Percentiles rank a stretch among this genome's conserved stretches.
phyloP scores from a whole-genome alignment of 2,113 vertebrate genomes.

The Taxidea taxus region DNA sequence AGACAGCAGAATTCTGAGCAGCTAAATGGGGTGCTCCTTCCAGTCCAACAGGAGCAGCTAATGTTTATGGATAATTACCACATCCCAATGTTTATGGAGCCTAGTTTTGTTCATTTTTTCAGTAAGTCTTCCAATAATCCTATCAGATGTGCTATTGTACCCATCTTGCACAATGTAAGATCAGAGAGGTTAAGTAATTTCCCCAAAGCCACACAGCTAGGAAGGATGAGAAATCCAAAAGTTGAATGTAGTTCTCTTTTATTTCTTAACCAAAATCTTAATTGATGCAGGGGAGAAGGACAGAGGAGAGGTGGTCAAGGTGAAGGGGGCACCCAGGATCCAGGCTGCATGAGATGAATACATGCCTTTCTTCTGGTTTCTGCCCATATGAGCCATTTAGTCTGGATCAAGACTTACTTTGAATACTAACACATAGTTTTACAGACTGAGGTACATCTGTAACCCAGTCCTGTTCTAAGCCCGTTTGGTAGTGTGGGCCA shows the following conservation, averaged over 20 bases:
- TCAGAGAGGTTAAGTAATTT: background rate
- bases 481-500: background rate
- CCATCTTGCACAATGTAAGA: background rate
- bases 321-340: background rate
- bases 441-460: background rate
- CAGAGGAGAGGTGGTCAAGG: background rate
- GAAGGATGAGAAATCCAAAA: background rate
- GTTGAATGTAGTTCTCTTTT: background rate
- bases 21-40: rapidly evolving
- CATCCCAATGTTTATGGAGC: background rate
- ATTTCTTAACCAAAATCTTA: background rate
- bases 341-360: background rate
- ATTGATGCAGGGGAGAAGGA: background rate
- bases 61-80: background rate
- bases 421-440: background rate
- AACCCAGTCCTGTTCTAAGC: background rate
- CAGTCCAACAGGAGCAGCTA: background rate
- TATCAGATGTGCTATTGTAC: background rate
- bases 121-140: background rate
- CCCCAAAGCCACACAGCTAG: background rate
- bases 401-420: background rate
- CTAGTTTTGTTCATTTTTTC: background rate
- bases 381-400: background rate
- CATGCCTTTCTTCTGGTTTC: background rate
- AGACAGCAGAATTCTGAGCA: background rate